Percentiles rank a stretch among this genome's conserved stretches.
phyloP scores from a whole-genome alignment of 2,888 invertebrate species.

The Ormyrus thymus region DNA sequence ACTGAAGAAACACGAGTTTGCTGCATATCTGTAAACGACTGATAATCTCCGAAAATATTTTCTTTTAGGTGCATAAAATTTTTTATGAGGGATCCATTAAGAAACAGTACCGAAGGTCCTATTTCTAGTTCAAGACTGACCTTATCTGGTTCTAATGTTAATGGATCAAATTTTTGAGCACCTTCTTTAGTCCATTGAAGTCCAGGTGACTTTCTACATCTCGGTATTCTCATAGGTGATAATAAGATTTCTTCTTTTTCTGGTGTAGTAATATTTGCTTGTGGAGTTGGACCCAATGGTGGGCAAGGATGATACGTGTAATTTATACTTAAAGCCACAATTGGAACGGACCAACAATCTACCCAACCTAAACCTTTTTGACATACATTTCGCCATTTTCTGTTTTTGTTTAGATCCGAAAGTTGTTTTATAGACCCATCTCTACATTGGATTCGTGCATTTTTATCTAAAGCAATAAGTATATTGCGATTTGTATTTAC shows the following conservation, averaged over 20 bases:
- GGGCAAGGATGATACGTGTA: slow-evolving; percentile 96
- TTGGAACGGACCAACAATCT: slow-evolving; percentile 97
- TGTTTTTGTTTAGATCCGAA: slow-evolving; percentile 76
- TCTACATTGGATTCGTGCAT: slow-evolving; percentile 89
- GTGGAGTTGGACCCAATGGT: slow-evolving; percentile 89
- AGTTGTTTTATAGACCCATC: slow-evolving; percentile 80
- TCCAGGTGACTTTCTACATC: slow-evolving; percentile 84
- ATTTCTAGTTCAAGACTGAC: slow-evolving; percentile 95
- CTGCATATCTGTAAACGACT: slow-evolving; percentile 94
- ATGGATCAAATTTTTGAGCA: slow-evolving; percentile 89
- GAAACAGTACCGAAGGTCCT: slow-evolving; percentile 92
- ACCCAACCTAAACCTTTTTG: slow-evolving; percentile 88
- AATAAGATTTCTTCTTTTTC: slow-evolving; percentile 94
- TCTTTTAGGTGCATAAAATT: slow-evolving; percentile 94
- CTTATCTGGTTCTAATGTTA: slow-evolving; percentile 88
- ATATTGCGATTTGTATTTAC: slow-evolving; percentile 91
- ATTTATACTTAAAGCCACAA: slow-evolving; percentile 92
- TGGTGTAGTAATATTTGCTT: slow-evolving; percentile 94
- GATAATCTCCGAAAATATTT: slow-evolving; percentile 98
- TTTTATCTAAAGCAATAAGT: slow-evolving; percentile 89
- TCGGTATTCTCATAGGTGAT: slow-evolving; percentile 93
- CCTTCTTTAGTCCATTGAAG: slow-evolving; percentile 82
- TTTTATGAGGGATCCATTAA: slow-evolving; percentile 93
- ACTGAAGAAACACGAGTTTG: slow-evolving; percentile 78
- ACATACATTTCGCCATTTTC: slow-evolving; percentile 90